Evolutionary conservation across 2,797 vertebrate genomes (phyloP).

Genomic region (Macroramphosus scolopax): DNA sequence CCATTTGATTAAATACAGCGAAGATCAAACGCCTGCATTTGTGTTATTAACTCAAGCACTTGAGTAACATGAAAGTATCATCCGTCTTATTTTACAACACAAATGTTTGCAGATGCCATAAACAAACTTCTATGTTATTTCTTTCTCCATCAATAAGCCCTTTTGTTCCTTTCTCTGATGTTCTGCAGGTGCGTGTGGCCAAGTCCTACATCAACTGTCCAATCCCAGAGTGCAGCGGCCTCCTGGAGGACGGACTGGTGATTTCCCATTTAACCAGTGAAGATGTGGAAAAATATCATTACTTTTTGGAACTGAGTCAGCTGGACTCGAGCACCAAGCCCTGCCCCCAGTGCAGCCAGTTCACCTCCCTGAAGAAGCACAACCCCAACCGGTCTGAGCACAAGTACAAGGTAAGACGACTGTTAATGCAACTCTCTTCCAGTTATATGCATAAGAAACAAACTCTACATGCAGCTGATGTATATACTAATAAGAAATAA

Average conservation of each 20-base stretch:
- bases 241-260: conserved; percentile 88
- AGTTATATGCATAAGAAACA: too few species aligned
- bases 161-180: conserved; percentile 1
- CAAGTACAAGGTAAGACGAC: conserved; percentile 90
- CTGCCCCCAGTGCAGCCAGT: conserved; percentile 94
- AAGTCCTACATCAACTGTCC: conserved; percentile 89
- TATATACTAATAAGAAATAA: too few species aligned
- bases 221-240: conserved; percentile 91
- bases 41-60: too few species aligned
- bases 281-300: conserved; percentile 90
- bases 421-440: too few species aligned
- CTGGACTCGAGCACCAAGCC: conserved; percentile 95
- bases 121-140: background rate
- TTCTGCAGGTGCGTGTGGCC: conserved; percentile 85
- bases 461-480: too few species aligned
- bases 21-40: too few species aligned
- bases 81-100: background rate
- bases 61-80: background rate
- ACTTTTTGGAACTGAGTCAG: conserved; percentile 93
- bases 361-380: conserved; percentile 90
- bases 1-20: too few species aligned
- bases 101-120: too few species aligned
- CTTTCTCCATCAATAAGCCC: background rate
- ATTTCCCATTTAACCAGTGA: conserved; percentile 86
- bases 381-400: conserved; percentile 84